A percentile compares a stretch with the other conserved stretches of the same genome.
Conservation (phyloP, 2,113 vertebrate genomes). For the Carassius carassius region DNA sequence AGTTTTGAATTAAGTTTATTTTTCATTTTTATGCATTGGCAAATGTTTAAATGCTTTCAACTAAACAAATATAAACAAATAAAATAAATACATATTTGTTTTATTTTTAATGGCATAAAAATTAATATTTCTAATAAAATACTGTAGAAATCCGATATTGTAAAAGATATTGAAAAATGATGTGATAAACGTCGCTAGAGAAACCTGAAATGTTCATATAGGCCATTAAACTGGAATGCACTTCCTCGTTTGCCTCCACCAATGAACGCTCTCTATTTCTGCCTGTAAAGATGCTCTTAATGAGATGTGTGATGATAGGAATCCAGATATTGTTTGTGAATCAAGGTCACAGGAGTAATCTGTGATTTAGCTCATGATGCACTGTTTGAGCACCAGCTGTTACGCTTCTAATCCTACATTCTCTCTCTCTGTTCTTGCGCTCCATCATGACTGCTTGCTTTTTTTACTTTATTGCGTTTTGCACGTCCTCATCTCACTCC, state of each 20-base stretch:
- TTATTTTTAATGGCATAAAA: background rate
- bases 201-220: background rate
- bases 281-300: background rate
- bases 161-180: background rate
- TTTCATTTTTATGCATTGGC: too few relatives aligned
- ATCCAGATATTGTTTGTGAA: conserved; percentile 22
- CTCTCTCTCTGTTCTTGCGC: conserved; percentile 33
- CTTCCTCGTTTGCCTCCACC: background rate
- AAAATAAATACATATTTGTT: background rate
- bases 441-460: conserved; percentile 8
- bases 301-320: background rate
- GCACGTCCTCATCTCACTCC: conserved; percentile 41
- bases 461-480: conserved; percentile 15
- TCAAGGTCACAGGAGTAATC: conserved; percentile 12
- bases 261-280: background rate
- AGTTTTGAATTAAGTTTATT: too few relatives aligned
- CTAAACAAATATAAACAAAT: too few relatives aligned
- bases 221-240: background rate
- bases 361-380: conserved; percentile 50
- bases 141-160: background rate
- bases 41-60: too few relatives aligned
- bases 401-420: conserved; percentile 56
- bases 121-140: background rate
- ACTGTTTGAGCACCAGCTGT: conserved; percentile 59
- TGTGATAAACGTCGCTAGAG: too few relatives aligned